Evolutionary conservation across 2,797 vertebrate species (phyloP).

Genomic region (Lepidocolaptes lacrymiger): DNA sequence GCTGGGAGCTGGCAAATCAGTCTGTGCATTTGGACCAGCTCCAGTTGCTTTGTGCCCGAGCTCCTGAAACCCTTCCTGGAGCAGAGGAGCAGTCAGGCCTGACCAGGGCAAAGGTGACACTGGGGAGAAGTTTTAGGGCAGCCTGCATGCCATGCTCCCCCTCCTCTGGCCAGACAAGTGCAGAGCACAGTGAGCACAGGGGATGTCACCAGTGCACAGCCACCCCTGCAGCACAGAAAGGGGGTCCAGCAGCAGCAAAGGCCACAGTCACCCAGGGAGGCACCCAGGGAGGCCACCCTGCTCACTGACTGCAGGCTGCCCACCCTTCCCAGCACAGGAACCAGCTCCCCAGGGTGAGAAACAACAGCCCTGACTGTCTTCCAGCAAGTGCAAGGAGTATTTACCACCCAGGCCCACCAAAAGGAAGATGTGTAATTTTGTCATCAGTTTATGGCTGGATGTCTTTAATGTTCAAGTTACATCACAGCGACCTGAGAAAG

Average conservation of each 20-base stretch:
- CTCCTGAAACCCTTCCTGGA: neutral
- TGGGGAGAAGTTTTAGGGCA: neutral
- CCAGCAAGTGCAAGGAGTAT: neutral
- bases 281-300: neutral
- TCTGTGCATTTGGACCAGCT: neutral
- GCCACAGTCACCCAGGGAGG: neutral
- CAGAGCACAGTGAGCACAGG: neutral
- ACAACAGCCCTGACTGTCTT: neutral
- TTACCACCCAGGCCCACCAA: neutral
- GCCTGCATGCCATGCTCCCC: neutral
- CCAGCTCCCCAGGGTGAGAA: neutral
- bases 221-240: fast-evolving
- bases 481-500: neutral
- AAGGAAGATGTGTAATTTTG: neutral
- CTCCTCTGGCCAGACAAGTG: neutral
- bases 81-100: neutral
- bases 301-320: neutral
- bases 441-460: neutral
- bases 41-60: neutral
- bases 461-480: conserved; percentile 19
- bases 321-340: neutral
- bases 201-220: neutral
- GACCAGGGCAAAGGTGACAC: neutral
- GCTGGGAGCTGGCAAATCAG: neutral
- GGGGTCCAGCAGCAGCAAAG: neutral